These are phyloP conservation scores for Gisinianus flammeolus DNA, from an alignment of 2,888 invertebrate genomes.

Conservation along the genomic window DNA sequence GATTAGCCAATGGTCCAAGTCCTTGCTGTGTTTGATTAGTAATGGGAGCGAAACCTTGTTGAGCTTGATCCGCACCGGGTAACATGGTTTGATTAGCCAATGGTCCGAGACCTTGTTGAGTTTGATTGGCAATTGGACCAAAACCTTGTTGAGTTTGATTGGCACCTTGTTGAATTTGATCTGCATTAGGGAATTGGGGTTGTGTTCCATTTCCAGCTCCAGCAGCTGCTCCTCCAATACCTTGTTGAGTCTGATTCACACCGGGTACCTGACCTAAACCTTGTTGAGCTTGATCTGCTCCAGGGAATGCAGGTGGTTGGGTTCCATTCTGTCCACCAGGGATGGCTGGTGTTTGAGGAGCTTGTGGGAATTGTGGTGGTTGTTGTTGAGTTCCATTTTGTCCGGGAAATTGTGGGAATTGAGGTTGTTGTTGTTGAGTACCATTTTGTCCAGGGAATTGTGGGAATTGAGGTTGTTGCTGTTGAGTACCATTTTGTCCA, in stretches of 20 bases:
- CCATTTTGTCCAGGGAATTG: slow-evolving; percentile 12
- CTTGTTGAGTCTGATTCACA: slow-evolving; percentile 18
- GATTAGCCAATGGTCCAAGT: slow-evolving; percentile 15
- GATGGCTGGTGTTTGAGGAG: slow-evolving; percentile 21
- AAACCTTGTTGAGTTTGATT: slow-evolving; percentile 13
- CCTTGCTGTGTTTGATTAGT: slow-evolving; percentile 24
- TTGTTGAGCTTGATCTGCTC: slow-evolving; percentile 15
- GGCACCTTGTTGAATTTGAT: background rate
- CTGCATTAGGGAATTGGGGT: slow-evolving; percentile 3
- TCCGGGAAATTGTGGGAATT: background rate
- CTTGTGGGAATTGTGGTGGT: background rate
- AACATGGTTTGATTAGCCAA: background rate
- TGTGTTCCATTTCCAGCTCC: background rate
- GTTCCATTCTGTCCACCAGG: slow-evolving; percentile 25
- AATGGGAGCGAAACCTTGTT: background rate
- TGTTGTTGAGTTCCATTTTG: background rate
- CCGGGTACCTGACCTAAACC: slow-evolving; percentile 11
- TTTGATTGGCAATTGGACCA: slow-evolving; percentile 5
- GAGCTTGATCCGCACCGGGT: slow-evolving; percentile 4
- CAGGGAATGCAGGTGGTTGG: background rate
- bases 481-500: background rate
- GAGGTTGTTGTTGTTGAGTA: slow-evolving; percentile 25
- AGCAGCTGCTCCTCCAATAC: background rate
- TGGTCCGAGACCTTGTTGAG: slow-evolving; percentile 6
- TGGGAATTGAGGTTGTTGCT: background rate